phyloP scores from a whole-genome alignment of 2,797 vertebrate species.

The Coccyzus lansbergi region DNA sequence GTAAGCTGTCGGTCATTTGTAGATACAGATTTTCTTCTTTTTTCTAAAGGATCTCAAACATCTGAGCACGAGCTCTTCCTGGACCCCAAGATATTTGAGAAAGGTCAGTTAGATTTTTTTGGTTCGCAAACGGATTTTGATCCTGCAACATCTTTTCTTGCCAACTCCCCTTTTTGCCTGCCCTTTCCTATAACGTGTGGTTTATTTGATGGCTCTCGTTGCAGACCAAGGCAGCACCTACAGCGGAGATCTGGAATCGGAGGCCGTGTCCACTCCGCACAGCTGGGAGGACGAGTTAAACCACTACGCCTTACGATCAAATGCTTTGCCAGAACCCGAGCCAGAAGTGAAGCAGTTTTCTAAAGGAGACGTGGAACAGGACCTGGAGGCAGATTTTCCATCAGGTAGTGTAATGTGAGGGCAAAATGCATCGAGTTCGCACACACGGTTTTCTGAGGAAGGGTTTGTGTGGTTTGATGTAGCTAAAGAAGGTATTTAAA shows the following conservation, averaged over 20 bases:
- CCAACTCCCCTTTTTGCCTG: neutral
- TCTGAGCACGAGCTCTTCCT: constrained; percentile 82
- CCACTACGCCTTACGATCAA: constrained; percentile 81
- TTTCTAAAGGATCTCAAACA: constrained; percentile 77
- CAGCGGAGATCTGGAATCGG: constrained; percentile 90
- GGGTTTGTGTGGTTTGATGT: neutral
- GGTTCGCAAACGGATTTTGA: neutral
- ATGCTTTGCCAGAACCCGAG: constrained; percentile 74
- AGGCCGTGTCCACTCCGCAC: constrained; percentile 89
- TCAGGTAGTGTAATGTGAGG: constrained; percentile 79
- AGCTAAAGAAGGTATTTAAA: neutral
- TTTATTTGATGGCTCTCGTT: neutral
- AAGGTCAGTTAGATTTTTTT: constrained; percentile 72
- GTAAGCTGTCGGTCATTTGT: neutral
- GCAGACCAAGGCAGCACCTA: constrained; percentile 89
- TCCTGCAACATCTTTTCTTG: neutral
- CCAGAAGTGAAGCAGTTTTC: constrained; percentile 75
- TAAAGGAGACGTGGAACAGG: constrained; percentile 83
- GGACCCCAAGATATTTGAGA: constrained; percentile 83
- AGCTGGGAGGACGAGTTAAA: constrained; percentile 91
- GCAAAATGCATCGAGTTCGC: neutral
- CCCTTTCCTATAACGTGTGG: neutral
- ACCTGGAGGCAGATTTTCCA: constrained; percentile 92
- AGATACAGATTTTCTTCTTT: constrained; percentile 33
- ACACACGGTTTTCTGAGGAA: neutral